A percentile compares a stretch with the other conserved stretches of the same genome.
These are phyloP conservation scores for Kradibia gibbosae DNA, from an alignment of 1,140 invertebrate species.

Conservation along the genomic window DNA sequence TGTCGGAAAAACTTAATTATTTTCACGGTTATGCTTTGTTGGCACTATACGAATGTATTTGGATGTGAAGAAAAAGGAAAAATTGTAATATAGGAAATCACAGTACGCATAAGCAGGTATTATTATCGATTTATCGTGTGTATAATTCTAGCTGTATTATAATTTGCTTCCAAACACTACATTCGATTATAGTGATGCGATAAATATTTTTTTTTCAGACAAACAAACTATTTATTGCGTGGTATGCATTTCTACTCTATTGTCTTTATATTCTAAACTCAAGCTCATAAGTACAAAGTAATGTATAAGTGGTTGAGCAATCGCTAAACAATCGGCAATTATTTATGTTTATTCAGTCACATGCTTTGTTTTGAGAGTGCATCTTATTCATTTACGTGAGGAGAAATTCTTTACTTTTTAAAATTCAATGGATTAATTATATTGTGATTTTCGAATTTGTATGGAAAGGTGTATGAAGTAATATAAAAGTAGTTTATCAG, in stretches of 20 bases:
- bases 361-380: background rate
- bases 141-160: slow-evolving; percentile 23
- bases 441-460: background rate
- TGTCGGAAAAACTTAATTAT: background rate
- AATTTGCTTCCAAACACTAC: background rate
- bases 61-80: background rate
- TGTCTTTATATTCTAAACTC: too few relatives aligned
- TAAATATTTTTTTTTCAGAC: background rate
- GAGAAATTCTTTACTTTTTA: background rate
- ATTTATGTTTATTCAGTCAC: background rate
- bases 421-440: background rate
- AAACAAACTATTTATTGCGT: slow-evolving; percentile 1
- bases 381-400: background rate
- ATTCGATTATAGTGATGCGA: slow-evolving; percentile 10
- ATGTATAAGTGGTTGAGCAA: background rate
- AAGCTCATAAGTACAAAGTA: background rate
- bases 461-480: background rate
- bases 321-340: background rate
- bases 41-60: background rate
- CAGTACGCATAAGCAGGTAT: background rate
- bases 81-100: slow-evolving; percentile 13
- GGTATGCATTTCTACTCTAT: background rate
- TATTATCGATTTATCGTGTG: slow-evolving; percentile 37
- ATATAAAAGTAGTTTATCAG: background rate
- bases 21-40: background rate